Conservation (phyloP, 1,140 invertebrate genomes). For the Latrodectus geometricus region DNA sequence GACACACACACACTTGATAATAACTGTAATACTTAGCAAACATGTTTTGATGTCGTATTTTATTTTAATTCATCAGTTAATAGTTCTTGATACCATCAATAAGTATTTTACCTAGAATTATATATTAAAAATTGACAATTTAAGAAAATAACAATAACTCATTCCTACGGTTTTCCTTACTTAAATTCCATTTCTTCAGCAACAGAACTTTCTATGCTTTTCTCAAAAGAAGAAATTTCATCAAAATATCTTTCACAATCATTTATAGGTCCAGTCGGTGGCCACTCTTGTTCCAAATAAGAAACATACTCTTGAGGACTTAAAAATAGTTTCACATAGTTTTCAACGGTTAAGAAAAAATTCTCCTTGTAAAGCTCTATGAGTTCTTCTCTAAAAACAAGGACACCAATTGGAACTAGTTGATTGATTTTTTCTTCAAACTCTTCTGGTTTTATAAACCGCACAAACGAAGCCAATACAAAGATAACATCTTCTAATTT, state of each 20-base stretch:
- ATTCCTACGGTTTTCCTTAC: neutral
- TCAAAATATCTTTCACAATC: slow-evolving; percentile 19
- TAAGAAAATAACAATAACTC: neutral
- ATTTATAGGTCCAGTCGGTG: slow-evolving; percentile 15
- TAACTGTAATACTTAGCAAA: too few relatives aligned
- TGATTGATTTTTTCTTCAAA: slow-evolving; percentile 42
- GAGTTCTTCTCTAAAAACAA: slow-evolving; percentile 7
- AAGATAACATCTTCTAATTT: slow-evolving; percentile 24
- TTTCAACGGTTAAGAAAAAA: slow-evolving; percentile 28
- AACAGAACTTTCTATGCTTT: neutral
- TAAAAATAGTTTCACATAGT: neutral
- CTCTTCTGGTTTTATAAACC: neutral
- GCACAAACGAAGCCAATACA: slow-evolving; percentile 34
- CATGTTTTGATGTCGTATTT: too few relatives aligned
- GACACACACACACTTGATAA: too few relatives aligned
- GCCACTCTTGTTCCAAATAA: slow-evolving; percentile 29
- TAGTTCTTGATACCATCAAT: too few relatives aligned
- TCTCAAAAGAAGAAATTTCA: slow-evolving; percentile 15
- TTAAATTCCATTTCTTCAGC: slow-evolving; percentile 1
- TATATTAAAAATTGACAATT: too few relatives aligned
- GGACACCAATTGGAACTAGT: slow-evolving; percentile 10
- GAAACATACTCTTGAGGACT: slow-evolving; percentile 1
- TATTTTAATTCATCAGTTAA: too few relatives aligned
- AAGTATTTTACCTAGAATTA: too few relatives aligned
- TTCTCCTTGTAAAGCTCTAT: slow-evolving; percentile 13